Conservation (phyloP, 2,888 invertebrate species). For the Rapana venosa region DNA sequence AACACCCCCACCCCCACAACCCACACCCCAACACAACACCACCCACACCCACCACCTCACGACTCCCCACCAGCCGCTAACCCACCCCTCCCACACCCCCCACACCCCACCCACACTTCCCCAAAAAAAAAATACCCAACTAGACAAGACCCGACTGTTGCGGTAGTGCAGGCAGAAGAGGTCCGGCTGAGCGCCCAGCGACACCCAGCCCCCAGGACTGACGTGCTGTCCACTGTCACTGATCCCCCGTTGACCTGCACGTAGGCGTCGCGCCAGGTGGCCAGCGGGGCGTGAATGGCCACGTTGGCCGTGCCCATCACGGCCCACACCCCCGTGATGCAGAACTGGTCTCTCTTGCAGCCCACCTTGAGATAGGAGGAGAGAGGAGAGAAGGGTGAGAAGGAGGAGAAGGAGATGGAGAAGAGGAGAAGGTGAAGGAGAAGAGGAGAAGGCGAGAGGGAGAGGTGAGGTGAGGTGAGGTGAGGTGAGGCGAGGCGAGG, state of each 20-base stretch:
- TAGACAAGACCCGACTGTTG: neutral
- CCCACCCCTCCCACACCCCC: neutral
- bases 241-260: conserved; percentile 5
- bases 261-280: conserved; percentile 14
- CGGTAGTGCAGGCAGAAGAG: conserved; percentile 13
- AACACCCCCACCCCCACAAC: neutral
- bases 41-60: neutral
- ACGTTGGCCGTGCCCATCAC: conserved; percentile 7
- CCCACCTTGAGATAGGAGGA: neutral
- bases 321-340: conserved; percentile 30
- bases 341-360: conserved; percentile 14
- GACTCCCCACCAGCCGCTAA: neutral
- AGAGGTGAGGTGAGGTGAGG: too few species aligned
- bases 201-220: neutral
- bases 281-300: conserved; percentile 27
- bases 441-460: too few species aligned
- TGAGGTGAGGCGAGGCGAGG: too few species aligned
- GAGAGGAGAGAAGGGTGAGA: too few species aligned
- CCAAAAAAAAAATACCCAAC: too few species aligned
- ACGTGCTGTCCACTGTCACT: neutral
- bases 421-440: neutral
- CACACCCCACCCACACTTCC: neutral
- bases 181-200: neutral
- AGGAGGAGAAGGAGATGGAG: neutral
- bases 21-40: neutral